Percentiles rank a stretch among this genome's conserved stretches.
phyloP scores from a whole-genome alignment of 2,888 invertebrate species.

The Drosophila nigritarsus region DNA sequence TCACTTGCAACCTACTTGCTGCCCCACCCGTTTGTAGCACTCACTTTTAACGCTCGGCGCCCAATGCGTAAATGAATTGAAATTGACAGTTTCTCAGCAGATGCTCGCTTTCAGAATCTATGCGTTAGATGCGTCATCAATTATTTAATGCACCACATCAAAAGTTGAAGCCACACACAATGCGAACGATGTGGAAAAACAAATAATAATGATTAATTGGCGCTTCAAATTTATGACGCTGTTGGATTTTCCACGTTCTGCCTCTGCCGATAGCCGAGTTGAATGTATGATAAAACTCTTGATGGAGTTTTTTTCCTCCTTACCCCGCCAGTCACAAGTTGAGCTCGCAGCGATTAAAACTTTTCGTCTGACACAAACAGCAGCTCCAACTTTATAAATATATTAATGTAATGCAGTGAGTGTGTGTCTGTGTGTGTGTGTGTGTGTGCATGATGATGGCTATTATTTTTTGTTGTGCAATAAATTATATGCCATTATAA shows the following conservation, averaged over 20 bases:
- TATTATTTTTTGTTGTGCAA: constrained; percentile 58
- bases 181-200: constrained; percentile 1
- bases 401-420: constrained; percentile 53
- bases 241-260: constrained; percentile 36
- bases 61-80: constrained; percentile 45
- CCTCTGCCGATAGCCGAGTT: constrained; percentile 66
- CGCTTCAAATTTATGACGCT: constrained; percentile 77
- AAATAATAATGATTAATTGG: constrained; percentile 72
- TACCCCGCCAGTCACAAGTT: constrained; percentile 1
- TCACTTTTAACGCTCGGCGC: constrained; percentile 1
- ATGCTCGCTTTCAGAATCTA: constrained; percentile 32
- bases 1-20: constrained; percentile 55
- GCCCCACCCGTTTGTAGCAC: constrained; percentile 41
- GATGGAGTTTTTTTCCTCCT: constrained; percentile 31
- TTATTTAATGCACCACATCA: constrained; percentile 60
- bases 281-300: constrained; percentile 73
- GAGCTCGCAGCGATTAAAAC: constrained; percentile 64
- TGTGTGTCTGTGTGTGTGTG: constrained; percentile 20
- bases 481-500: constrained; percentile 73
- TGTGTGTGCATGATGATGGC: constrained; percentile 59
- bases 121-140: constrained; percentile 56
- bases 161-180: constrained; percentile 26
- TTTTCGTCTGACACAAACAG: constrained; percentile 55
- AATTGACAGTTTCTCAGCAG: constrained; percentile 48
- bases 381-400: constrained; percentile 62